phyloP scores from a whole-genome alignment of 2,797 vertebrate species.

The Zenarchopterus dispar region DNA sequence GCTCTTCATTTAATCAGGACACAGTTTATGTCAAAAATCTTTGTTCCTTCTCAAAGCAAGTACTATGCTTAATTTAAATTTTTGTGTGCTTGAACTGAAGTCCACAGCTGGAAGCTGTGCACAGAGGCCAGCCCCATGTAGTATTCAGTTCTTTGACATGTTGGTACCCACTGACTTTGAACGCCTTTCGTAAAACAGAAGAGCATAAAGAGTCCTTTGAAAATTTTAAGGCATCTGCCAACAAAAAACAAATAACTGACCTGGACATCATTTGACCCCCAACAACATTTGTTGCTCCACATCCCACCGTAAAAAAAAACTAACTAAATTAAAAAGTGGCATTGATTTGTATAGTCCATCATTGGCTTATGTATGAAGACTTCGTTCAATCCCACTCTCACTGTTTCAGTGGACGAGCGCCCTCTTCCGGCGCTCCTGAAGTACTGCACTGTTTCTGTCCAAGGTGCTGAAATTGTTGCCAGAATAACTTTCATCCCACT shows the following conservation, averaged over 20 bases:
- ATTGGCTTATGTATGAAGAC: too few species aligned
- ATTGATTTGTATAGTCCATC: too few species aligned
- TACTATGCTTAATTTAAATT: background rate
- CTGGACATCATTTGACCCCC: too few species aligned
- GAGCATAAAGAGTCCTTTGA: too few species aligned
- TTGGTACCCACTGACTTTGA: background rate
- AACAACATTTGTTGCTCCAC: too few species aligned
- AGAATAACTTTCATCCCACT: background rate
- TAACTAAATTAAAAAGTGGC: too few species aligned
- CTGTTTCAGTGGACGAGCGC: constrained; percentile 32
- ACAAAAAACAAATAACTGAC: too few species aligned
- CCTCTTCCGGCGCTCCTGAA: background rate
- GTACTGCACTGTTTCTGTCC: constrained; percentile 50
- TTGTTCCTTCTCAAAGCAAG: background rate
- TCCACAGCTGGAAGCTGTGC: background rate
- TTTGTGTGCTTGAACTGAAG: background rate
- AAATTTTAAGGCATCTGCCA: too few species aligned
- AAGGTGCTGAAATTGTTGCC: constrained; percentile 52
- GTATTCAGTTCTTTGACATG: background rate
- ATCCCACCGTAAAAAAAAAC: too few species aligned
- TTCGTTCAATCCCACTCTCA: too few species aligned
- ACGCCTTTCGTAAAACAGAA: too few species aligned
- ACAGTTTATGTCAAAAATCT: background rate
- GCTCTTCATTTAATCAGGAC: background rate
- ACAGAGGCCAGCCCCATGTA: background rate